Evolutionary conservation across 2,888 invertebrate genomes (phyloP).

Genomic region (Tachina grossa): DNA sequence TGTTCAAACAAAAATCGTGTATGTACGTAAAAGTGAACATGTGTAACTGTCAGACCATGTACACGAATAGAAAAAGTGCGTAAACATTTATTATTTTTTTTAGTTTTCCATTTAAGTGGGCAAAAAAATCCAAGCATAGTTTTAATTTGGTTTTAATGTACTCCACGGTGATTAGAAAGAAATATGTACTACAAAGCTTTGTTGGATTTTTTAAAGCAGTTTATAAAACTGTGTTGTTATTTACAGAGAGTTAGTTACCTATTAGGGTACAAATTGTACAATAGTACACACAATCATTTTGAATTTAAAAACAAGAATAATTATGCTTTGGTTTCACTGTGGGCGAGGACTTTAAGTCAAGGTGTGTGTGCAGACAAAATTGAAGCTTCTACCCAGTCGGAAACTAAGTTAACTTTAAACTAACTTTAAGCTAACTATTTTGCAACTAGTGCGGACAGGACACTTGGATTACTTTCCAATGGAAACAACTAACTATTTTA

Average conservation of each 20-base stretch:
- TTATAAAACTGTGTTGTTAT: neutral
- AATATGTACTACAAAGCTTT: neutral
- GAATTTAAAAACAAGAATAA: neutral
- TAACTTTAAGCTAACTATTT: no score
- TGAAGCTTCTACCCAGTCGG: no score
- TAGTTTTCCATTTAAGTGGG: neutral
- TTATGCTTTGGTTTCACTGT: no score
- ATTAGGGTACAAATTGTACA: neutral
- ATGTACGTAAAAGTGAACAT: slow-evolving; percentile 4
- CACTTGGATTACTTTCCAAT: no score
- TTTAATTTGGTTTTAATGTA: slow-evolving; percentile 32
- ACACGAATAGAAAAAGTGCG: slow-evolving; percentile 28
- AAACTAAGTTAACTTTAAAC: no score
- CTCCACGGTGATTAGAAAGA: slow-evolving; percentile 1
- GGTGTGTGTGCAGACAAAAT: no score
- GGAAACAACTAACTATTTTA: no score
- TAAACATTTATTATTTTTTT: neutral
- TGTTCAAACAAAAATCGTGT: slow-evolving; percentile 28
- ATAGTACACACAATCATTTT: neutral
- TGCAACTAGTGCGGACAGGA: no score
- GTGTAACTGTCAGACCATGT: slow-evolving; percentile 44
- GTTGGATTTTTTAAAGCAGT: neutral
- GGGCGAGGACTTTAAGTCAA: no score
- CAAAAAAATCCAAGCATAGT: neutral
- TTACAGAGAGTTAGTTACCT: neutral